Base-by-base conservation (phyloP, 1,140 invertebrate genomes). In the Diabrotica virgifera region DNA sequence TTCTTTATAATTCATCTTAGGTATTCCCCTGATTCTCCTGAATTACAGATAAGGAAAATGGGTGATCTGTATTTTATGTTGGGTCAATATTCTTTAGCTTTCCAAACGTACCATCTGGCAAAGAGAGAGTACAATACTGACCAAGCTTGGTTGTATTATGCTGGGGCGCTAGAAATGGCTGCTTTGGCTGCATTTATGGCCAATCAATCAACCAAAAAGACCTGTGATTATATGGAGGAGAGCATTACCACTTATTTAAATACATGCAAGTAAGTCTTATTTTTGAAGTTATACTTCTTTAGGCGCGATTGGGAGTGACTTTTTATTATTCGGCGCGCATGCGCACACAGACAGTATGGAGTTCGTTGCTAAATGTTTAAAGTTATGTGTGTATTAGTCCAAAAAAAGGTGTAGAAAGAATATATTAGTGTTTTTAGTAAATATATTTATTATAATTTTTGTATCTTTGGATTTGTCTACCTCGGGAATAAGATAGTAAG, bases 61-160 rank as follows among this genome's bases (percentile, higher is more conserved):
- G 97, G 92, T 5, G 97, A 99, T 81, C 80, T 99, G 0, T 96
- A 94, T 78, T 98, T 99, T 76, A 89, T 99, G 85, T 96, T 99
- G 78, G 93, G 95, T 8, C 89, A 97, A 72, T 99, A 98, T 81
- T 87, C 90, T 67, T 82, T 92, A 59, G 94, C 97, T 1, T 97
- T 96, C 80, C 92, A 91, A 76, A 88, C 92, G 0, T 99, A 98
- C 80, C 95, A 99, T 78, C 89, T 92, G 12, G 92, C 95, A 9
- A 99, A 98, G 80, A 87, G 95, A 65, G 97, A 99, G 76, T 99
- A 99, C 80, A 91, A 92, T 72, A 90, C 90, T 12, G 97, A 99
- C 79, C 92, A 95, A 73, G 97, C 97, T 0, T 99, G 96, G 96
- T 81, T 98, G 10, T 95, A 97, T 79, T 97, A 94, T 81, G 96